Evolutionary conservation across 2,113 vertebrate genomes (phyloP).

Genomic region (Spermophilus dauricus): DNA sequence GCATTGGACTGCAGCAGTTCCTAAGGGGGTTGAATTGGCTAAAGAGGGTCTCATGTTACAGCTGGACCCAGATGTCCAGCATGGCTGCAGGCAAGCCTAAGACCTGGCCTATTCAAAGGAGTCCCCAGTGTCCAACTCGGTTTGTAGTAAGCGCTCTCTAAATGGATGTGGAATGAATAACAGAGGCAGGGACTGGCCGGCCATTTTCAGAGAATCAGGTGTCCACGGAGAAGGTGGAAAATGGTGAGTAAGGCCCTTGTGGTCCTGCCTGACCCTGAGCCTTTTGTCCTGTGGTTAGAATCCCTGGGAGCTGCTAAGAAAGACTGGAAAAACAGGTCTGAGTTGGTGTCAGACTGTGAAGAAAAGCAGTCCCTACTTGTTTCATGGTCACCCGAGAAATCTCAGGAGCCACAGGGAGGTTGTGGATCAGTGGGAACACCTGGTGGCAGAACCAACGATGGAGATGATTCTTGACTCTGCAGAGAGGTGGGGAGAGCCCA

Average conservation of each 20-base stretch:
- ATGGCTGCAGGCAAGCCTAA: not conserved
- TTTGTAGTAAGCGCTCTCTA: not conserved
- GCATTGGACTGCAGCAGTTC: not conserved
- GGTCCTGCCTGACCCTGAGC: constrained; percentile 13
- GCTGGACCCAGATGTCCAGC: not conserved
- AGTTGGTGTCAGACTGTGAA: not conserved
- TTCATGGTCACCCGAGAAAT: not conserved
- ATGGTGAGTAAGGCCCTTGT: constrained; percentile 33
- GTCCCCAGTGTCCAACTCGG: not conserved
- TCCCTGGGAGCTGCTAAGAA: constrained; percentile 31
- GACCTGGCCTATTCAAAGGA: not conserved
- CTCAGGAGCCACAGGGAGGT: not conserved
- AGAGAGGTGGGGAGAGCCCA: not conserved
- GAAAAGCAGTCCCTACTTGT: not conserved
- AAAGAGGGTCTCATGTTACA: not conserved
- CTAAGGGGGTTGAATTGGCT: not conserved
- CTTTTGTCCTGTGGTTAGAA: constrained; percentile 3
- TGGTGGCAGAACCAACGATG: not conserved
- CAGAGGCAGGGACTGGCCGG: not conserved
- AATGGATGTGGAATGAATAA: not conserved
- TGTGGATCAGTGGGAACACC: not conserved
- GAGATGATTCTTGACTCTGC: not conserved
- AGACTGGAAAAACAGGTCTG: constrained; percentile 29
- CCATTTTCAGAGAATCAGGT: constrained; percentile 18
- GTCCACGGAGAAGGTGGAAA: not conserved